A percentile compares a stretch with the other conserved stretches of the same genome.
Evolutionary conservation across 2,113 vertebrate species (phyloP).

Genomic region (Halcyon malimbica): DNA sequence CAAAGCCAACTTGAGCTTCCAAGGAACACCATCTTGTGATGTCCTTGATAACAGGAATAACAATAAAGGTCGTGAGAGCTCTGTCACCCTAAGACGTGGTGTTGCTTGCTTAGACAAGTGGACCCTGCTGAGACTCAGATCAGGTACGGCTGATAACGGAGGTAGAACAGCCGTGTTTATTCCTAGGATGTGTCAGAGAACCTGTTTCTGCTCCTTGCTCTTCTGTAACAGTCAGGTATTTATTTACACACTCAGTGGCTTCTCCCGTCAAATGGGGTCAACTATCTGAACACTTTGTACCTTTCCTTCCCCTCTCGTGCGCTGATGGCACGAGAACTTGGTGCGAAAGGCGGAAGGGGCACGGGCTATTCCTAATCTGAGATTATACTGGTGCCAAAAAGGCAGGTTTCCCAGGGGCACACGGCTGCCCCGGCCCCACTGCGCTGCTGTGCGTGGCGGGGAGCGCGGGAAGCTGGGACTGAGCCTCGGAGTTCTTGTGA

Average conservation of each 20-base stretch:
- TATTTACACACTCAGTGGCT: constrained; percentile 1
- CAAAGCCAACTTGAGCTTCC: background rate
- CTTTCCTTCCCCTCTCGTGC: background rate
- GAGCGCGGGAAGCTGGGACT: background rate
- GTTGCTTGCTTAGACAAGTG: background rate
- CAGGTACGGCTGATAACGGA: background rate
- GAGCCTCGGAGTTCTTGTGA: background rate
- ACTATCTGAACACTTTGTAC: background rate
- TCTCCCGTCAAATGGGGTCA: background rate
- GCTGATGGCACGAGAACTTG: background rate
- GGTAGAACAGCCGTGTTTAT: background rate
- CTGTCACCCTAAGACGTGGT: background rate
- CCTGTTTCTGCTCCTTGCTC: background rate
- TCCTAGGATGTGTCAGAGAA: constrained; percentile 10
- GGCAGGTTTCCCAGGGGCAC: accelerated
- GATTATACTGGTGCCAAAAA: background rate
- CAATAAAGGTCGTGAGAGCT: constrained; percentile 5
- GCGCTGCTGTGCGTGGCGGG: accelerated
- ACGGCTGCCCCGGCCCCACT: background rate
- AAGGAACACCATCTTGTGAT: background rate
- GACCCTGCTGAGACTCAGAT: constrained; percentile 15
- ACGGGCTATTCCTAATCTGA: background rate
- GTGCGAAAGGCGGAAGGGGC: background rate
- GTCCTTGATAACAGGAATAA: constrained; percentile 1
- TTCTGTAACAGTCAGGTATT: background rate